Conservation (phyloP, 2,113 vertebrate genomes). For the Trematocara unimaculatum region DNA sequence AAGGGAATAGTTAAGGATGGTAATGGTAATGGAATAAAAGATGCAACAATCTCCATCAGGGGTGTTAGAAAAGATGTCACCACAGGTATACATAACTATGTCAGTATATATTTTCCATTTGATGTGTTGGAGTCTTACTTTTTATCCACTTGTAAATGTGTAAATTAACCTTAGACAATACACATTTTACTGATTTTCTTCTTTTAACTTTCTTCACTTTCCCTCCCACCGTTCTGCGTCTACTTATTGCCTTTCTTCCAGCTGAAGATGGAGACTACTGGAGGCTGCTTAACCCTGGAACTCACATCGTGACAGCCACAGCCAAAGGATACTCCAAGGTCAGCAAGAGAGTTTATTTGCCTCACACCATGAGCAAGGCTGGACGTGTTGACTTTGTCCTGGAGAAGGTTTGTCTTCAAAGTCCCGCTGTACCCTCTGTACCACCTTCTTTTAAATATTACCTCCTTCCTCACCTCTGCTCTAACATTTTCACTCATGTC, state of each 20-base stretch:
- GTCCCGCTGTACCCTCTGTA: neutral
- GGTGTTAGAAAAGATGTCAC: conserved; percentile 88
- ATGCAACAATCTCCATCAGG: conserved; percentile 82
- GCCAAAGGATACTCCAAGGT: conserved; percentile 83
- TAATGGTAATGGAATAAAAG: conserved; percentile 84
- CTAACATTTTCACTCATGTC: neutral
- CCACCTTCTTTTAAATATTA: neutral
- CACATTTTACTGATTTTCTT: neutral
- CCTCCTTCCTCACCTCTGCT: neutral
- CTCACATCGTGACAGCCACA: conserved; percentile 80
- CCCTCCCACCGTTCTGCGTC: rapidly evolving
- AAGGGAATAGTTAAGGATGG: conserved; percentile 87
- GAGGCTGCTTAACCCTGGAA: conserved; percentile 84
- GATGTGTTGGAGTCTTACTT: neutral
- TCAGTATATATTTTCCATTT: neutral
- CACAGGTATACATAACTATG: conserved; percentile 75
- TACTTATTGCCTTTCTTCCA: conserved; percentile 23
- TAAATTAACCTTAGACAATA: neutral
- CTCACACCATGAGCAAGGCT: conserved; percentile 73
- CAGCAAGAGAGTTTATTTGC: conserved; percentile 84
- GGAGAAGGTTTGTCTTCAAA: conserved; percentile 53
- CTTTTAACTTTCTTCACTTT: neutral
- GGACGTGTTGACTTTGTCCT: conserved; percentile 88
- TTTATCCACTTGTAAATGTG: neutral
- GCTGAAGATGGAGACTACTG: conserved; percentile 92